Evolutionary conservation across 2,888 invertebrate genomes (phyloP).

Genomic region (Caenorhabditis japonica): DNA sequence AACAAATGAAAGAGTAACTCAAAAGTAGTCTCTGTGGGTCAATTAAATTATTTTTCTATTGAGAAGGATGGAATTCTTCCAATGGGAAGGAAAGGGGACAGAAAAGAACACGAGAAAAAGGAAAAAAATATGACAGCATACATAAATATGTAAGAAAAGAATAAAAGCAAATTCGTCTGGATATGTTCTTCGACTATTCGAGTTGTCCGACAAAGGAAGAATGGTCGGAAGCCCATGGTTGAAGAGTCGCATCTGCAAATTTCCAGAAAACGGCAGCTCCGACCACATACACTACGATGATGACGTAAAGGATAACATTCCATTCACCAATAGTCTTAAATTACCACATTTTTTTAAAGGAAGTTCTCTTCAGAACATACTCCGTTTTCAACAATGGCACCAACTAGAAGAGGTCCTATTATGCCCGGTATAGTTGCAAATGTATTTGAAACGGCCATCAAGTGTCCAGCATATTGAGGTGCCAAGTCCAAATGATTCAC

Average conservation of each 20-base stretch:
- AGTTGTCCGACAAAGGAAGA: constrained; percentile 64
- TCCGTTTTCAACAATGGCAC: constrained; percentile 85
- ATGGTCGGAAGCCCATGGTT: constrained; percentile 83
- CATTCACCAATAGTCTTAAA: constrained; percentile 85
- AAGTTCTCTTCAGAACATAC: constrained; percentile 78
- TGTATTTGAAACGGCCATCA: constrained; percentile 93
- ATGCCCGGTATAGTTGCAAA: constrained; percentile 92
- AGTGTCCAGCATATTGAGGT: constrained; percentile 89
- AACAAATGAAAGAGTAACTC: constrained; percentile 4
- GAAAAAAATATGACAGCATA: neutral
- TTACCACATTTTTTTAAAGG: neutral
- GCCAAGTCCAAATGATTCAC: constrained; percentile 90
- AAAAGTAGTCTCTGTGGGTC: constrained; percentile 13
- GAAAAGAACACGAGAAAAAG: neutral
- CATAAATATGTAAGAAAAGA: neutral
- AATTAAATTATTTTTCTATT: constrained; percentile 35
- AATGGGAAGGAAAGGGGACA: no score
- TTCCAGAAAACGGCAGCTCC: constrained; percentile 88
- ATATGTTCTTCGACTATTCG: constrained; percentile 46
- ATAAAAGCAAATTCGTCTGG: constrained; percentile 2
- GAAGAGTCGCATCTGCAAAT: constrained; percentile 87
- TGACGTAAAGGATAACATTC: constrained; percentile 89
- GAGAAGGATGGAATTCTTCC: neutral
- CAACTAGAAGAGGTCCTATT: constrained; percentile 88
- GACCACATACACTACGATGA: constrained; percentile 86